phyloP scores from a whole-genome alignment of 2,797 vertebrate species.

The Chloroceryle amazona region DNA sequence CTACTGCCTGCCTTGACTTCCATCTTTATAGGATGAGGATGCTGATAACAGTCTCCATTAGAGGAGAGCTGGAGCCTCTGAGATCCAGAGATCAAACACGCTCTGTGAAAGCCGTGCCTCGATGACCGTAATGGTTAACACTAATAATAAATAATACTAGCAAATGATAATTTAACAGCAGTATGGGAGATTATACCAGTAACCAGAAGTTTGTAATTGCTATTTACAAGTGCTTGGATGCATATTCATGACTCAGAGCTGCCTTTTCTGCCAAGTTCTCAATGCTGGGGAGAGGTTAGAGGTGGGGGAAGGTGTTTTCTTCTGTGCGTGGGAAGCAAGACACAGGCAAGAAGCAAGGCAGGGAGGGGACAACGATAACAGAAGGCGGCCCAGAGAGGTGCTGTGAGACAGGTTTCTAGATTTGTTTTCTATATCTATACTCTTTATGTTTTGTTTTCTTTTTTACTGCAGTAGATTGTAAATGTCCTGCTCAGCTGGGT shows the following conservation, averaged over 20 bases:
- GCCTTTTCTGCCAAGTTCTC: neutral
- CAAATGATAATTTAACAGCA: neutral
- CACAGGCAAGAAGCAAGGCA: neutral
- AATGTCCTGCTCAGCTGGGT: neutral
- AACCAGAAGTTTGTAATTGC: neutral
- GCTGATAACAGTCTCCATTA: neutral
- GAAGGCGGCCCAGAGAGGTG: neutral
- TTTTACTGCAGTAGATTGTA: neutral
- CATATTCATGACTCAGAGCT: neutral
- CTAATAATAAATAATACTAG: neutral
- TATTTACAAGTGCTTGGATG: neutral
- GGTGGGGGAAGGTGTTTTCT: neutral
- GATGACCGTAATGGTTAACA: neutral
- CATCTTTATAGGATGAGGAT: neutral
- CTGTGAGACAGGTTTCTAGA: accelerated
- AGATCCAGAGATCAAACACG: neutral
- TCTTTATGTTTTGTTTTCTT: neutral
- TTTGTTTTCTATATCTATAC: neutral
- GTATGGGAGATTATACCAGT: neutral
- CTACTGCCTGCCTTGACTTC: neutral
- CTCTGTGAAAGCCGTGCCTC: neutral
- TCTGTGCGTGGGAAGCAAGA: neutral
- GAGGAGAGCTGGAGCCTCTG: neutral
- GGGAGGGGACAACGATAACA: neutral
- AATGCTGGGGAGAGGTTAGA: neutral